Percentiles rank a stretch among this genome's conserved stretches.
phyloP scores from a whole-genome alignment of 53 echinoderm and acorn worm species.

The Zoroaster sp. region DNA sequence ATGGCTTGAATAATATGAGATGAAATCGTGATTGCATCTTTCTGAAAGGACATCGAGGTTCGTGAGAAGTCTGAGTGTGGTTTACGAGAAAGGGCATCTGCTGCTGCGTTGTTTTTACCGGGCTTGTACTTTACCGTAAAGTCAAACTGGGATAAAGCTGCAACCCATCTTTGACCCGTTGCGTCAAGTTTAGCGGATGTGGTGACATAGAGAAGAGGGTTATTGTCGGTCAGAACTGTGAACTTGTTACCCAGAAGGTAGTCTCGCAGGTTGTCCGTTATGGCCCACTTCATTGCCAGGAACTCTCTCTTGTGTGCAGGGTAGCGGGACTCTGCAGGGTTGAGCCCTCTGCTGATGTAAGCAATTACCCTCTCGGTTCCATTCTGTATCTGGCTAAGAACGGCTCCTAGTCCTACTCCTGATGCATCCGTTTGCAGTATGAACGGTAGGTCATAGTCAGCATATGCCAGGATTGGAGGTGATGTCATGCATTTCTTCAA shows the following conservation, averaged over 20 bases:
- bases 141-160: slow-evolving; percentile 45
- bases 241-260: slow-evolving; percentile 58
- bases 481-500: slow-evolving; percentile 8
- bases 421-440: slow-evolving; percentile 15
- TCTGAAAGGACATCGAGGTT: neutral
- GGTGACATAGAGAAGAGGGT: slow-evolving; percentile 62
- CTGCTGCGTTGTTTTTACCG: slow-evolving; percentile 38
- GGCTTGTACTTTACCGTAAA: slow-evolving; percentile 42
- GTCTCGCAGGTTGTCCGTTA: slow-evolving; percentile 63
- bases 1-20: neutral
- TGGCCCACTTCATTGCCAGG: slow-evolving; percentile 69
- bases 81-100: slow-evolving; percentile 44
- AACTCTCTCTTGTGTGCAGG: slow-evolving; percentile 68
- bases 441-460: neutral
- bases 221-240: slow-evolving; percentile 57
- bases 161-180: slow-evolving; percentile 36
- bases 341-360: slow-evolving; percentile 37
- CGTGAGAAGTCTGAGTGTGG: neutral
- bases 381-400: slow-evolving; percentile 12
- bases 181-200: slow-evolving; percentile 64
- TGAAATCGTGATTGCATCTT: neutral
- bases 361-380: slow-evolving; percentile 19
- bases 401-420: no score
- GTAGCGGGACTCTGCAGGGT: slow-evolving; percentile 39
- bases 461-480: slow-evolving; percentile 31